Evolutionary conservation across 23 tunicate species (phyloP).

Genomic region (Pegea sp.): DNA sequence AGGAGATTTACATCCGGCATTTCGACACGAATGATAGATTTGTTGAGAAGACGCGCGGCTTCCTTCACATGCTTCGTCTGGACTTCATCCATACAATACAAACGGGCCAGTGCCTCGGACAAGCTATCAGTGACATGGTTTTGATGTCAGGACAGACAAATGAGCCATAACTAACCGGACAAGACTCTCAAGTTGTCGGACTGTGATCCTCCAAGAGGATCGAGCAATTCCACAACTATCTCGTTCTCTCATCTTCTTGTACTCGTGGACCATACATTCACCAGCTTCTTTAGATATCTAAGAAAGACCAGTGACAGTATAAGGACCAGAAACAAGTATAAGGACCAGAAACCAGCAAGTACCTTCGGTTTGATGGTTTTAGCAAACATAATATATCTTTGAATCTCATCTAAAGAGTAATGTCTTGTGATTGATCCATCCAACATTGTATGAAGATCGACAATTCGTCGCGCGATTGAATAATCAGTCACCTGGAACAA

Average conservation of each 20-base stretch:
- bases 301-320: no score
- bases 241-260: slow-evolving; percentile 81
- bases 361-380: slow-evolving; percentile 82
- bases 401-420: slow-evolving; percentile 72
- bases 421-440: slow-evolving; percentile 42
- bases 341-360: no score
- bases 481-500: slow-evolving; percentile 49
- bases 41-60: slow-evolving; percentile 80
- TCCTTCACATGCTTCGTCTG: slow-evolving; percentile 93
- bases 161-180: slow-evolving; percentile 9
- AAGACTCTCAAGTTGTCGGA: slow-evolving; percentile 88
- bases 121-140: slow-evolving; percentile 9
- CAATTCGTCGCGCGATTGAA: slow-evolving; percentile 86
- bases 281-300: slow-evolving; percentile 69
- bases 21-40: slow-evolving; percentile 93
- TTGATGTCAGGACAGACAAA: neutral
- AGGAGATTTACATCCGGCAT: slow-evolving; percentile 88
- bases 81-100: slow-evolving; percentile 80
- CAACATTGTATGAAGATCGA: slow-evolving; percentile 60
- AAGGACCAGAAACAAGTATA: no score
- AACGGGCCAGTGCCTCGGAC: slow-evolving; percentile 91
- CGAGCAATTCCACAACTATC: slow-evolving; percentile 88
- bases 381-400: slow-evolving; percentile 76
- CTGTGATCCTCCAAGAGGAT: slow-evolving; percentile 97
- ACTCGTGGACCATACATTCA: slow-evolving; percentile 68